These are phyloP conservation scores for Eupithecia pulchellata DNA, from an alignment of 2,888 invertebrate genomes.

Conservation along the genomic window DNA sequence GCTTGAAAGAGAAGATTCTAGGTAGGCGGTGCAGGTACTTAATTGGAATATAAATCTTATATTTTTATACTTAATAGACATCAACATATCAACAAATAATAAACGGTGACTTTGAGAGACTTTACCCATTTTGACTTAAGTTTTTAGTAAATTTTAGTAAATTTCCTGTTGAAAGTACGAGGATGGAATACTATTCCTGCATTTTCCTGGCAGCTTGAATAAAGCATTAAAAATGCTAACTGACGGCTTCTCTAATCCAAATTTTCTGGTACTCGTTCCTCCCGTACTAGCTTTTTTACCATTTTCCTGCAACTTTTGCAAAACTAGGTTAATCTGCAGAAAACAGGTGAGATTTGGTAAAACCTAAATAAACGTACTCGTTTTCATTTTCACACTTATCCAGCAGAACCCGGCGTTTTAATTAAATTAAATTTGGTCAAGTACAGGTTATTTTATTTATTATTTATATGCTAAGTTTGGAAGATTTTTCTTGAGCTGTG, in stretches of 20 bases:
- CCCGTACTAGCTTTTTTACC: neutral
- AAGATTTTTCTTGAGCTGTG: slow-evolving; percentile 12
- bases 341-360: slow-evolving; percentile 21
- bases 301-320: neutral
- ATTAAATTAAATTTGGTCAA: slow-evolving; percentile 25
- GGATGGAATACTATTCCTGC: neutral
- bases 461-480: slow-evolving; percentile 23
- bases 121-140: too few species aligned
- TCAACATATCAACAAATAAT: too few species aligned
- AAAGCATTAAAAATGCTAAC: neutral
- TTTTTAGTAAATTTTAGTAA: too few species aligned
- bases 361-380: slow-evolving; percentile 25
- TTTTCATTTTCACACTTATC: slow-evolving; percentile 24
- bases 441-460: too few species aligned
- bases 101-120: too few species aligned
- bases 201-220: neutral
- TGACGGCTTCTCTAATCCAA: neutral
- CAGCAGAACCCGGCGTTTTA: slow-evolving; percentile 21
- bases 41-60: too few species aligned
- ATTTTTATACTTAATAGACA: too few species aligned
- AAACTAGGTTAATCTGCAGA: slow-evolving; percentile 23
- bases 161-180: too few species aligned
- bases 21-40: too few species aligned
- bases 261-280: neutral
- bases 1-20: too few species aligned